Conservation (phyloP, 2,888 invertebrate species). For the Lobophora halterata region DNA sequence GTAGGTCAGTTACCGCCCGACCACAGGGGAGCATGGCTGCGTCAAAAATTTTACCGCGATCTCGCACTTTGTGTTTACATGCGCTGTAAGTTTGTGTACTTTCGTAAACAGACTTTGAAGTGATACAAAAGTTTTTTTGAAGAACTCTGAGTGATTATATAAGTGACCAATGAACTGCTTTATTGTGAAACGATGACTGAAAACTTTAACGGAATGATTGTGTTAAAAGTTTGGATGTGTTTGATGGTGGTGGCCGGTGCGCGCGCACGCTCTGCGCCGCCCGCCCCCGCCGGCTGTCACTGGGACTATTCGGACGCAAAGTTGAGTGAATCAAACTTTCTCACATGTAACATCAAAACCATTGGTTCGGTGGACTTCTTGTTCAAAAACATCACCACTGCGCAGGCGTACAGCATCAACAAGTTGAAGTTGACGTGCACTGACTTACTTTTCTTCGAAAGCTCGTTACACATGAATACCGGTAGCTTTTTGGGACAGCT, state of each 20-base stretch:
- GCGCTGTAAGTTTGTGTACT: conserved; percentile 64
- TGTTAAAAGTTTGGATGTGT: conserved; percentile 79
- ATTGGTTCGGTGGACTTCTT: conserved; percentile 86
- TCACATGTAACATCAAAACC: conserved; percentile 87
- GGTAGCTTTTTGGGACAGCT: conserved; percentile 83
- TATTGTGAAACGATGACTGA: conserved; percentile 64
- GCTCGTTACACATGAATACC: conserved; percentile 83
- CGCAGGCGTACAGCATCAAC: conserved; percentile 86
- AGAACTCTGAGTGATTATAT: conserved; percentile 52
- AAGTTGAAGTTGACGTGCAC: conserved; percentile 86
- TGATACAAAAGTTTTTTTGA: conserved; percentile 56
- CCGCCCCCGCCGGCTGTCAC: conserved; percentile 87
- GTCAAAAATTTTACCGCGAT: conserved; percentile 75
- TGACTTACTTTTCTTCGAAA: conserved; percentile 87
- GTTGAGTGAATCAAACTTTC: conserved; percentile 81
- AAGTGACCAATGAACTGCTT: conserved; percentile 72
- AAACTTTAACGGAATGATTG: conserved; percentile 75
- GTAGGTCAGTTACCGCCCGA: conserved; percentile 82
- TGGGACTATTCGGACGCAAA: conserved; percentile 83
- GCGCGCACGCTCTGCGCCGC: conserved; percentile 78
- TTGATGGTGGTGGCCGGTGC: conserved; percentile 69
- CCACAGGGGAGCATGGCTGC: conserved; percentile 80
- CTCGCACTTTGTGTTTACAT: conserved; percentile 76
- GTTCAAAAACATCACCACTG: conserved; percentile 85
- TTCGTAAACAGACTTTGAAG: conserved; percentile 55